phyloP scores from a whole-genome alignment of 2,113 vertebrate genomes.

The Rhagologus leucostigma region DNA sequence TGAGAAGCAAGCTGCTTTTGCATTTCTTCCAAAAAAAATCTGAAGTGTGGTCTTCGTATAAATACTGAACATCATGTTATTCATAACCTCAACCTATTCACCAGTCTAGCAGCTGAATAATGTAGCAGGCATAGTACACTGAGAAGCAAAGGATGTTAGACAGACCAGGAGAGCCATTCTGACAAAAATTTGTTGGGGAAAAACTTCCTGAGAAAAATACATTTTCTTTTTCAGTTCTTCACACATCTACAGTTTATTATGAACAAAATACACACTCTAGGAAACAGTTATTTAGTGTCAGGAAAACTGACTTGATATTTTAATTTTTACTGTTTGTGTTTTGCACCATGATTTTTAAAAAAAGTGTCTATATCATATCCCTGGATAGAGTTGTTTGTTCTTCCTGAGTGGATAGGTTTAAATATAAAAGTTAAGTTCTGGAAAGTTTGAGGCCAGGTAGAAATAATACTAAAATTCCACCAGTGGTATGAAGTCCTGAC shows the following conservation, averaged over 20 bases:
- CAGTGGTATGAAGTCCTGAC: background rate
- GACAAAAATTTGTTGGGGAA: background rate
- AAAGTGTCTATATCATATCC: background rate
- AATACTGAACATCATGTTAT: background rate
- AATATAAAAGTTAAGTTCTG: background rate
- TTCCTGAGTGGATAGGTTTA: background rate
- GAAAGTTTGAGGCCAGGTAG: background rate
- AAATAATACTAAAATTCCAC: background rate
- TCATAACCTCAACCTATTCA: background rate
- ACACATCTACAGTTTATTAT: background rate
- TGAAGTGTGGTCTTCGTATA: background rate
- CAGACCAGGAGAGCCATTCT: conserved; percentile 1
- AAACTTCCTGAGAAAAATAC: background rate
- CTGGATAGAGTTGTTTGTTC: background rate
- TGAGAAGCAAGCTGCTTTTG: conserved; percentile 13
- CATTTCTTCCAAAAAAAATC: background rate
- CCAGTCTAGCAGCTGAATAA: background rate
- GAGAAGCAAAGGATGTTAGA: background rate
- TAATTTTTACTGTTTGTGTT: conserved; percentile 26
- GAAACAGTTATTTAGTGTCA: background rate
- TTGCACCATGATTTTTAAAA: background rate
- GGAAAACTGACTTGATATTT: background rate
- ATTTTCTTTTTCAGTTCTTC: background rate
- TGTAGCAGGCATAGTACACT: background rate
- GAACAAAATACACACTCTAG: background rate